Percentiles rank a stretch among this genome's conserved stretches.
phyloP scores from a whole-genome alignment of 2,797 vertebrate genomes.

The Crax fasciolata region DNA sequence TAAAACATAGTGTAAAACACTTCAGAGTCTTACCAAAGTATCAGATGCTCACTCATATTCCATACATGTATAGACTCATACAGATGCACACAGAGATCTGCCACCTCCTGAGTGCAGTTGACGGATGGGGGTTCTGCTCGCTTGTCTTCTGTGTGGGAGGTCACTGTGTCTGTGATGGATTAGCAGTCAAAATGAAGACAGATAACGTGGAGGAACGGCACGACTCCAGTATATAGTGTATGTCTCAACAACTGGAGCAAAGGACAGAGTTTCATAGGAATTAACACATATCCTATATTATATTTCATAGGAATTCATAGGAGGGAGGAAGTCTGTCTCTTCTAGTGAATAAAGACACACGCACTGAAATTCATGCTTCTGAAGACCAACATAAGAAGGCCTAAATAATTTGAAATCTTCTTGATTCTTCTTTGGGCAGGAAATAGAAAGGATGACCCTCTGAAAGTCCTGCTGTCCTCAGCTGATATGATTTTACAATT shows the following conservation, averaged over 20 bases:
- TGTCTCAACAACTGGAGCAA: neutral
- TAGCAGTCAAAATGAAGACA: neutral
- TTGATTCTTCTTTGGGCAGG: neutral
- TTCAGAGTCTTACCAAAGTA: slow-evolving; percentile 43
- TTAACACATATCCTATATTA: neutral
- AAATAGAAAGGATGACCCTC: neutral
- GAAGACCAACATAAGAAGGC: rapidly evolving
- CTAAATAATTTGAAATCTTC: neutral
- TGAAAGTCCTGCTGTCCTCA: neutral
- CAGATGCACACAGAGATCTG: neutral
- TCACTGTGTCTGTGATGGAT: neutral
- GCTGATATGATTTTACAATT: neutral
- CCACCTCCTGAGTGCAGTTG: neutral
- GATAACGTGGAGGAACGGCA: rapidly evolving
- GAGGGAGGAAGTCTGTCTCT: neutral
- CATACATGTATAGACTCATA: neutral
- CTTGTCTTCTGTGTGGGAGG: slow-evolving; percentile 28
- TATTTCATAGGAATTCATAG: neutral
- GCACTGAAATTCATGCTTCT: neutral
- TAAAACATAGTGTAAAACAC: slow-evolving; percentile 27
- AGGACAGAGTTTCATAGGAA: neutral
- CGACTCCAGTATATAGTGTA: neutral
- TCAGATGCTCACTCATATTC: slow-evolving; percentile 14
- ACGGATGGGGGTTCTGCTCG: neutral
- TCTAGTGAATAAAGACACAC: neutral